Percentiles rank a stretch among this genome's conserved stretches.
phyloP scores from a whole-genome alignment of 2,797 vertebrate genomes.

The Amazona finschi region DNA sequence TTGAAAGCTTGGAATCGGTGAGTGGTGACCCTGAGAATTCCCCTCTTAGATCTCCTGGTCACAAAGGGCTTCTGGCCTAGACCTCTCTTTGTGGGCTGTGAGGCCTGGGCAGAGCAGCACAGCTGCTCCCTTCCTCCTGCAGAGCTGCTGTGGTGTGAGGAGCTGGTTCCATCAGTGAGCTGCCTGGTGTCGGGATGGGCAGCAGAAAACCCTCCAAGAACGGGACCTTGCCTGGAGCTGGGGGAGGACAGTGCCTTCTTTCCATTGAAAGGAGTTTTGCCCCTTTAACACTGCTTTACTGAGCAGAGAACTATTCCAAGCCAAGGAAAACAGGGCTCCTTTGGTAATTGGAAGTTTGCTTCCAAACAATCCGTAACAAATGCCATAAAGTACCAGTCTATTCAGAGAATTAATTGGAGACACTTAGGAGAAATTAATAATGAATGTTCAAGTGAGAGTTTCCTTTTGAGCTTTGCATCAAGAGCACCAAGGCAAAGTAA shows the following conservation, averaged over 20 bases:
- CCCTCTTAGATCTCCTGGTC: not conserved
- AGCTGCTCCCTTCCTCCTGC: not conserved
- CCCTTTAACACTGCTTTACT: not conserved
- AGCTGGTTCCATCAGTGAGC: not conserved
- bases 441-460: constrained; percentile 54
- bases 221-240: not conserved
- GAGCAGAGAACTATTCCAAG: not conserved
- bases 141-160: not conserved
- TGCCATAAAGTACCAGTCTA: constrained; percentile 57
- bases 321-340: not conserved
- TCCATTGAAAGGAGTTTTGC: not conserved
- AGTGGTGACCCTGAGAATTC: not conserved
- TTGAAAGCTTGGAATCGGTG: not conserved
- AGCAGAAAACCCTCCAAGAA: not conserved
- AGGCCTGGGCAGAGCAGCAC: not conserved
- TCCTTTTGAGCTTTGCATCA: constrained; percentile 69
- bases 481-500: constrained; percentile 74
- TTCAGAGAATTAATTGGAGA: constrained; percentile 69
- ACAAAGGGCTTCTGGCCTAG: not conserved
- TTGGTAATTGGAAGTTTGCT: constrained; percentile 62
- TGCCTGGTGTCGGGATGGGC: not conserved
- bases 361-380: constrained; percentile 69
- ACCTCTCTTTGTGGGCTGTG: no score
- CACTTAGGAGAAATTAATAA: constrained; percentile 71
- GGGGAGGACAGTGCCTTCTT: not conserved